These are phyloP conservation scores for Miniopterus natalensis DNA, from an alignment of 2,113 vertebrate species.

Conservation along the genomic window DNA sequence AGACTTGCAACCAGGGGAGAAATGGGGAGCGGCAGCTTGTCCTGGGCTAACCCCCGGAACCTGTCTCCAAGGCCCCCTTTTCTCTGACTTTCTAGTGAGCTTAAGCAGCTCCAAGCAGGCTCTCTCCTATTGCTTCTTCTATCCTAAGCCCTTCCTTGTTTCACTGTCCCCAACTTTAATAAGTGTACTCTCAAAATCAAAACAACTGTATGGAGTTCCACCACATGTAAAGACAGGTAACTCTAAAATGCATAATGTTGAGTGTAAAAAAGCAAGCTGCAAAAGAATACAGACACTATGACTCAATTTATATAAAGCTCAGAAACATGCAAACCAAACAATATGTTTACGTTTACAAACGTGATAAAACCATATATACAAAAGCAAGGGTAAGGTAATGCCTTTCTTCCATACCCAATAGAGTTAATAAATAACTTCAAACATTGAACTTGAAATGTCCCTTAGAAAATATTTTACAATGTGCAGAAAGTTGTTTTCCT, in stretches of 20 bases:
- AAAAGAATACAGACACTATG: slow-evolving; percentile 5
- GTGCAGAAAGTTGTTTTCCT: neutral
- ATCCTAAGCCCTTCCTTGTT: neutral
- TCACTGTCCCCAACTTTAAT: neutral
- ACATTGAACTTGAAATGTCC: neutral
- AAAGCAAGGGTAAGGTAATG: slow-evolving; percentile 33
- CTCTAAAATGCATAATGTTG: neutral
- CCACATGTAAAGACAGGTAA: neutral
- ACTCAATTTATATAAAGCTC: slow-evolving; percentile 38
- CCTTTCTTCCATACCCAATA: neutral
- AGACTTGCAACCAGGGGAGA: neutral
- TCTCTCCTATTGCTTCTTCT: too few species aligned
- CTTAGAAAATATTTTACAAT: slow-evolving; percentile 20
- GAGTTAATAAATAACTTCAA: slow-evolving; percentile 18
- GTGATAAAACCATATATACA: slow-evolving; percentile 23
- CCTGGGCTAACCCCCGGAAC: neutral
- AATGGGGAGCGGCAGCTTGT: neutral
- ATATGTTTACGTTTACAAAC: neutral
- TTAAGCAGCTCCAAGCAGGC: neutral
- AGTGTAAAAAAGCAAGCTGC: neutral
- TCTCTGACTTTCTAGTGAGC: neutral
- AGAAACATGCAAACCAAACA: neutral
- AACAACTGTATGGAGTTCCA: neutral
- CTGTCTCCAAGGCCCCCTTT: neutral
- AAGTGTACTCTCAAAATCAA: neutral